Percentiles rank a stretch among this genome's conserved stretches.
phyloP scores from a whole-genome alignment of 1,140 invertebrate species.

The Hycleus phaleratus region DNA sequence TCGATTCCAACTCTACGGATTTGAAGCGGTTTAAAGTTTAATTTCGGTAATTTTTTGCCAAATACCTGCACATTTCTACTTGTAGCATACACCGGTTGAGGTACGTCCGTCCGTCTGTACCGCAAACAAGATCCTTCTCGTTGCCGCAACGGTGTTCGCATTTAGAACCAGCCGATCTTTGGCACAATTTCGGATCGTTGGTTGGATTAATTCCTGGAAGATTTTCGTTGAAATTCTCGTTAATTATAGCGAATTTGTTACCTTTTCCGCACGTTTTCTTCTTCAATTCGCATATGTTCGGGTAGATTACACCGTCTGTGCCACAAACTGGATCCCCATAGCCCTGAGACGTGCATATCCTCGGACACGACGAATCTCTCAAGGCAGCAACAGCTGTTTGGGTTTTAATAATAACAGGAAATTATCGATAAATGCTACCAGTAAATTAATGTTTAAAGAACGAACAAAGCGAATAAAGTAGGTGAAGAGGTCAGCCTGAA shows the following conservation, averaged over 20 bases:
- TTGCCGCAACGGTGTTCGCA: conserved; percentile 69
- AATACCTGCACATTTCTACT: conserved; percentile 72
- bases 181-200: conserved; percentile 47
- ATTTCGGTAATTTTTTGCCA: neutral
- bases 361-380: conserved; percentile 60
- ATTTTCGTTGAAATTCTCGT: neutral
- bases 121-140: conserved; percentile 83
- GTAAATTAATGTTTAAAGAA: too few relatives aligned
- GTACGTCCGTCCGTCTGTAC: conserved; percentile 82
- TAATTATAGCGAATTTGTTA: conserved; percentile 34
- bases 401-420: neutral
- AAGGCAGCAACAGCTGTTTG: conserved; percentile 45
- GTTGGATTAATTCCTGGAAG: conserved; percentile 32
- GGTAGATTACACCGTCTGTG: conserved; percentile 78
- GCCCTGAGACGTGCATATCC: conserved; percentile 65
- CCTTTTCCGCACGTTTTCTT: conserved; percentile 87
- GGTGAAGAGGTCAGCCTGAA: conserved; percentile 9
- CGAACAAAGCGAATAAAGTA: neutral
- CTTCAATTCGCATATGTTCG: conserved; percentile 83
- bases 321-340: conserved; percentile 80
- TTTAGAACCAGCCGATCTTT: conserved; percentile 63
- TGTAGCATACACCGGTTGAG: conserved; percentile 84
- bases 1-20: conserved; percentile 47
- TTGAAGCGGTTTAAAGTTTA: neutral
- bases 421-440: too few relatives aligned